Percentiles rank a stretch among this genome's conserved stretches.
Evolutionary conservation across 2,888 invertebrate genomes (phyloP).

Genomic region (Acanthosepion lycidas): DNA sequence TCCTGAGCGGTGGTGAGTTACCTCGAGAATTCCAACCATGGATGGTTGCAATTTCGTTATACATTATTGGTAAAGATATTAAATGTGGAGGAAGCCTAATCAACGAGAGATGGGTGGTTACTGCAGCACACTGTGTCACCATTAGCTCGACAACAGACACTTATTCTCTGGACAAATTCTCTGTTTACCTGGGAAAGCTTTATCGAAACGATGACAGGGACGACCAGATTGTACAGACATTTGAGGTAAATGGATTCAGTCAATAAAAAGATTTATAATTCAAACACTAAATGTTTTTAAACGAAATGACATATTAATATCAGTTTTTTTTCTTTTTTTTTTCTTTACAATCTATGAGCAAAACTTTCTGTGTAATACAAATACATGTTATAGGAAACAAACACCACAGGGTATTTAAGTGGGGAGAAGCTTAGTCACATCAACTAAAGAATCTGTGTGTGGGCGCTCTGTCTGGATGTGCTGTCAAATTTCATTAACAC

Average conservation of each 20-base stretch:
- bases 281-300: no score
- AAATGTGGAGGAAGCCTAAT: not conserved
- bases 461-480: no score
- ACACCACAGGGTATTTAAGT: no score
- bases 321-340: no score
- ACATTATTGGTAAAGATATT: not conserved
- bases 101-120: not conserved
- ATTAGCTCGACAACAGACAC: not conserved
- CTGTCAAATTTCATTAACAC: no score
- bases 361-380: no score
- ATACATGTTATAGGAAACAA: no score
- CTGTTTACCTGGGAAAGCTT: not conserved
- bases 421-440: no score
- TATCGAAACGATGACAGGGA: not conserved
- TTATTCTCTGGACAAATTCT: not conserved
- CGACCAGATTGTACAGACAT: not conserved
- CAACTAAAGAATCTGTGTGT: no score
- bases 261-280: no score
- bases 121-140: slow-evolving; percentile 23
- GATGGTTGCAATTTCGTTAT: not conserved
- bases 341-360: no score
- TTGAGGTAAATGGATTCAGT: not conserved
- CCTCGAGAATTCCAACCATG: not conserved
- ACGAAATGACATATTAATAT: no score
- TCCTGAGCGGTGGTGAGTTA: not conserved